A percentile compares a stretch with the other conserved stretches of the same genome.
These are phyloP conservation scores for Saguinus imperator DNA, from an alignment of 2,113 vertebrate genomes.

Conservation along the genomic window DNA sequence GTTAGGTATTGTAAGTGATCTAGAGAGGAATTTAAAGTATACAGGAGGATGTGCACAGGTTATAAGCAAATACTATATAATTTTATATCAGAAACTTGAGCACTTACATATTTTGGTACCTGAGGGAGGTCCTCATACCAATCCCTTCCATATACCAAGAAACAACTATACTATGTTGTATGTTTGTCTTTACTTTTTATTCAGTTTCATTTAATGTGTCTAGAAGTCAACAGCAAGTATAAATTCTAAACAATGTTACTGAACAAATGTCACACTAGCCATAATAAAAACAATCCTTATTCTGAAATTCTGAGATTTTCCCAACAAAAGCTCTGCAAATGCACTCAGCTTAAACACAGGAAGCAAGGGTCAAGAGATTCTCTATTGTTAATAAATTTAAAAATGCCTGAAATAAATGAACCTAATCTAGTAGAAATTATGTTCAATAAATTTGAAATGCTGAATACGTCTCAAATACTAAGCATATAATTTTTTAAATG, in stretches of 20 bases:
- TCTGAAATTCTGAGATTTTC: background rate
- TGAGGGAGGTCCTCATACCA: background rate
- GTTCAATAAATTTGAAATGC: conserved; percentile 40
- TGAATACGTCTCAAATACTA: conserved; percentile 20
- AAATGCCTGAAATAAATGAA: conserved; percentile 39
- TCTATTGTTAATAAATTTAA: background rate
- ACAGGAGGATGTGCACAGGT: background rate
- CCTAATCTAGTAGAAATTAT: background rate
- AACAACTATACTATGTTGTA: background rate
- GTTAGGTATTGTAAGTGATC: background rate
- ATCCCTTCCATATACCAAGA: background rate
- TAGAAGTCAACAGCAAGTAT: background rate
- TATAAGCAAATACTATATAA: background rate
- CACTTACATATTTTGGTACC: background rate
- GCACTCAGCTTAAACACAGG: background rate
- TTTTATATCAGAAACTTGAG: background rate
- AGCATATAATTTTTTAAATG: conserved; percentile 37
- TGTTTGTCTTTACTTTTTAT: background rate
- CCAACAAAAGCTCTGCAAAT: background rate
- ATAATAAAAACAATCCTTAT: background rate
- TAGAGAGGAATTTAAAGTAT: background rate
- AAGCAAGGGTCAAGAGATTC: conserved; percentile 12
- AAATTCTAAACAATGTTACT: background rate
- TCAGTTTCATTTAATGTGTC: background rate
- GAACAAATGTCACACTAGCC: background rate